Base-by-base conservation (phyloP, 2,888 invertebrate genomes). In the Linyphia triangularis region DNA sequence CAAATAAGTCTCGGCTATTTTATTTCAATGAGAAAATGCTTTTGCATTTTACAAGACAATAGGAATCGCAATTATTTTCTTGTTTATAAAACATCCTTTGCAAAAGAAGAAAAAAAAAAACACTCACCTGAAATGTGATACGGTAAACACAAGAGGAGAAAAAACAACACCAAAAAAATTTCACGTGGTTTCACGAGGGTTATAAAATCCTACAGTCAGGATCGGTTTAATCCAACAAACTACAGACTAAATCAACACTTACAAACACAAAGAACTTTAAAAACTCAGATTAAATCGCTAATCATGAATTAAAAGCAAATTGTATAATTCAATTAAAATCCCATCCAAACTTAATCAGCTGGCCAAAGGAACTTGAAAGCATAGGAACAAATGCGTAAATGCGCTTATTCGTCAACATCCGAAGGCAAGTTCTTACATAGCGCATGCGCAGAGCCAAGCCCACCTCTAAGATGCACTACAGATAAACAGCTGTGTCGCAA, bases 401-500 rank as follows among this genome's bases (percentile, higher is more conserved):
- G 51, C 51, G 51, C n/a, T 51, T 51, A 16, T 51, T 51, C 63
- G 19, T 33, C 67, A 67, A 67, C 67, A 67, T 19, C 10, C n/a
- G 37, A 24, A 13, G 26, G 40, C 40, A 24, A 59, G 30, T 61
- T 13, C 33, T 7, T 24, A 43, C n/a, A 22, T 9, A 13, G 85
- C 79, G 85, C 85, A 79, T 86, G 85, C 85, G 51, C 69, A 26
- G 43, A 72, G 26, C 70, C 85, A 40, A 51, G 16, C 26, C 84
- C 57, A 69, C 84, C 84, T 61, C 24, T 75, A 37, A n/a, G n/a
- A n/a, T n/a, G n/a, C n/a, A n/a, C 61, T n/a, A 13, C 24, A 63
- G 84, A 57, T 69, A 85, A 85, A 85, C 85, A 86, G 73, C 67
- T 79, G 67, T 86, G 85, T 86, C 24, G 79, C 79, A 79, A 79